phyloP scores from a whole-genome alignment of 2,888 invertebrate genomes.

The Volucella inanis region DNA sequence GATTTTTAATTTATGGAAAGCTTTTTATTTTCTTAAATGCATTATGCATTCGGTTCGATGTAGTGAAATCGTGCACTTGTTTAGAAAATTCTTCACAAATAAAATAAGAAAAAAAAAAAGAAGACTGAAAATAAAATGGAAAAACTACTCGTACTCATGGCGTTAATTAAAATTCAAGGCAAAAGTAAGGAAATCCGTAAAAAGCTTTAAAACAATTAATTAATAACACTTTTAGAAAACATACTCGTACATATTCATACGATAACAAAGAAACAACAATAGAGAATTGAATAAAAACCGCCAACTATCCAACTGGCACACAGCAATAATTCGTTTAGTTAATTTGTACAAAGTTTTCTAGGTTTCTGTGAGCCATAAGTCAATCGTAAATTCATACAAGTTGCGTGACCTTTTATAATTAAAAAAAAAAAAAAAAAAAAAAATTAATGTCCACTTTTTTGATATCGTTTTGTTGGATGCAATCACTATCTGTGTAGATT shows the following conservation, averaged over 20 bases:
- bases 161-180: conserved; percentile 64
- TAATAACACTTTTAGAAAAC: neutral
- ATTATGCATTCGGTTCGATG: conserved; percentile 3
- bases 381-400: conserved; percentile 44
- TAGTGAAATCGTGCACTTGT: conserved; percentile 19
- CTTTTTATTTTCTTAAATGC: neutral
- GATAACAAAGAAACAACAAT: conserved; percentile 1
- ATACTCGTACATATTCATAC: no score
- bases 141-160: neutral
- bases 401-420: conserved; percentile 67
- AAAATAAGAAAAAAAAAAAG: neutral
- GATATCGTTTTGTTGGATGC: conserved; percentile 25
- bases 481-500: conserved; percentile 30
- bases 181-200: conserved; percentile 27
- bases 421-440: conserved; percentile 54
- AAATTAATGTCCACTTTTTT: conserved; percentile 28
- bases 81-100: conserved; percentile 4
- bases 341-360: conserved; percentile 31
- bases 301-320: neutral
- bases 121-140: neutral
- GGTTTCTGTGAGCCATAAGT: conserved; percentile 33
- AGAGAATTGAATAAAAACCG: conserved; percentile 7
- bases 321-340: conserved; percentile 17
- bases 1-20: neutral
- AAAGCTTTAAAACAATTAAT: conserved; percentile 14